Evolutionary conservation across 2,888 invertebrate species (phyloP).

Genomic region (Ceramica pisi): DNA sequence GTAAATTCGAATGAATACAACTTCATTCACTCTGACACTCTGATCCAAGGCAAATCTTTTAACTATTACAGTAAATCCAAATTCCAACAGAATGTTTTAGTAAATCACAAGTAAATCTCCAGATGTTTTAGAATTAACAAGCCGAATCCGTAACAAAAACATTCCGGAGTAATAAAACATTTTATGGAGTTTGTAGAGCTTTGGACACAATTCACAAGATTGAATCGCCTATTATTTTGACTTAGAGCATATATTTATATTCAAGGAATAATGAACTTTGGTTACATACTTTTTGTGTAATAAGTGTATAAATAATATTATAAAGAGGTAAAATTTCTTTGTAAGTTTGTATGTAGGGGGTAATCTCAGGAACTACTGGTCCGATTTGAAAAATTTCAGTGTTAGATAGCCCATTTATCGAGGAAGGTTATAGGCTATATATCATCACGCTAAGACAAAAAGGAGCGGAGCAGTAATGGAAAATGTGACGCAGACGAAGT

Average conservation of each 20-base stretch:
- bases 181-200: neutral
- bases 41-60: conserved; percentile 2
- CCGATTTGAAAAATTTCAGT: too few species aligned
- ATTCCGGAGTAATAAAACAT: conserved; percentile 7
- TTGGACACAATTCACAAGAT: neutral
- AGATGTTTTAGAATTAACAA: conserved; percentile 18
- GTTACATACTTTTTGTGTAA: too few species aligned
- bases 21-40: neutral
- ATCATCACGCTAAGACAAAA: too few species aligned
- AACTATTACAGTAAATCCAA: conserved; percentile 4
- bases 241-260: neutral
- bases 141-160: neutral
- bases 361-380: too few species aligned
- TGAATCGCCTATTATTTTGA: neutral
- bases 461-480: too few species aligned
- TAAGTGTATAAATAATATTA: too few species aligned
- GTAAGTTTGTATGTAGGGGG: too few species aligned
- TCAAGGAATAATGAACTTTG: too few species aligned
- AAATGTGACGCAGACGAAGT: too few species aligned
- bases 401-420: too few species aligned
- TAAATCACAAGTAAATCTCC: conserved; percentile 4
- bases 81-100: neutral
- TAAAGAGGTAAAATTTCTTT: too few species aligned
- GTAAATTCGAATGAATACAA: neutral
- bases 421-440: too few species aligned